Base-by-base conservation (phyloP, 2,888 invertebrate species). In the Cataglyphis altisquamis region DNA sequence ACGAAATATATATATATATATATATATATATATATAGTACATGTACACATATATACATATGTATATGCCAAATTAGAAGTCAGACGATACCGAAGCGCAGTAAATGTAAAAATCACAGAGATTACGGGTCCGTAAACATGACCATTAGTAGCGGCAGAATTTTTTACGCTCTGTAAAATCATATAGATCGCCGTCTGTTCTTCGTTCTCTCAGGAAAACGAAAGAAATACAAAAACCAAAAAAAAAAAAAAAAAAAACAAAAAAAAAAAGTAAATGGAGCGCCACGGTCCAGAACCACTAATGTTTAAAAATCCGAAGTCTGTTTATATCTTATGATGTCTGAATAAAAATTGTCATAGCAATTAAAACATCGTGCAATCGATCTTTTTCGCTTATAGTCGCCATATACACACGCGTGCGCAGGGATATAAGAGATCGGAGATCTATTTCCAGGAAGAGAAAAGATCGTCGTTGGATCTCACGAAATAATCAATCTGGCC, bases 281-380 rank as follows among this genome's bases (percentile, higher is more conserved):
- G 57, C 64, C 29, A 73, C 73, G 74, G 74, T 67, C 73, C 74
- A 72, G 81, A 68, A 77, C 83, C 77, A 77, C 77, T 83, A 78
- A 83, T 83, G 55, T 75, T 83, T 83, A 78, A 83, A 77, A 83
- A 83, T 77, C 68, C 78, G 52, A 83, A 83, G 78, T 83, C 83
- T 83, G 83, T 83, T 83, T 83, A 83, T 83, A 83, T 83, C 83
- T 83, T 83, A 83, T 77, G 77, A 83, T 83, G 83, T 83, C 83
- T 83, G 83, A 83, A 83, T 83, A 83, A 83, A 83, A 83, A 83
- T 83, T 83, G 83, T 83, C 83, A 83, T 77, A 78, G 83, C 48
- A 83, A 83, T 77, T 83, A 77, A 77, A 67, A 64, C 29, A 67
- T 8, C 67, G 39, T 82, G 77, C 82, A 75, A 83, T 70, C 68